Conservation (phyloP, 1,140 invertebrate species). For the Bombus balteatus region DNA sequence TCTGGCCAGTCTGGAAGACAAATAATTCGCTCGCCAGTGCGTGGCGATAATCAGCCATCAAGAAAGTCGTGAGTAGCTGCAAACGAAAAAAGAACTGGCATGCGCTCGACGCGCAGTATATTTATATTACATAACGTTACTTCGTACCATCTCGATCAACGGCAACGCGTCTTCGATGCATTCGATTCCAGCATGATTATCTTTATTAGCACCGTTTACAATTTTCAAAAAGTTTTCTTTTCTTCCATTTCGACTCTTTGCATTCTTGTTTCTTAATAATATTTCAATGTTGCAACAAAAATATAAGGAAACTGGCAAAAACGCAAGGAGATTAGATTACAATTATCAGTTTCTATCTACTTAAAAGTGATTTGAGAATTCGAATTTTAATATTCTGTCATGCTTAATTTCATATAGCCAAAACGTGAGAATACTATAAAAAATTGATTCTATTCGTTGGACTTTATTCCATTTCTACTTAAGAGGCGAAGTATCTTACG, state of each 20-base stretch:
- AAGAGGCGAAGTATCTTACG: no score
- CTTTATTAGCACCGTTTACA: not conserved
- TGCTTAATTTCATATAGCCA: no score
- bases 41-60: not conserved
- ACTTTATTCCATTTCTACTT: no score
- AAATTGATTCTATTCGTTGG: no score
- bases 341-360: no score
- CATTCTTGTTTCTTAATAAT: not conserved
- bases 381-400: no score
- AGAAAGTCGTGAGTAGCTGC: not conserved
- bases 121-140: constrained; percentile 15
- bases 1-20: constrained; percentile 1
- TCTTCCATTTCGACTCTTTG: not conserved
- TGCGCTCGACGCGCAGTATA: not conserved
- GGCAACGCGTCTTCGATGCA: not conserved
- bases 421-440: no score
- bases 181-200: not conserved
- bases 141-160: no score
- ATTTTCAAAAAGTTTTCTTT: not conserved
- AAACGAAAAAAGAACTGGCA: constrained; percentile 29
- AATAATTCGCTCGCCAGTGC: not conserved
- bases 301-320: not conserved
- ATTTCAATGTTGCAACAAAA: not conserved
- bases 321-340: not conserved
- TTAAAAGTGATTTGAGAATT: no score